Percentiles rank a stretch among this genome's conserved stretches.
These are phyloP conservation scores for Yponomeuta plumbellus DNA, from an alignment of 2,888 invertebrate species.

Conservation along the genomic window DNA sequence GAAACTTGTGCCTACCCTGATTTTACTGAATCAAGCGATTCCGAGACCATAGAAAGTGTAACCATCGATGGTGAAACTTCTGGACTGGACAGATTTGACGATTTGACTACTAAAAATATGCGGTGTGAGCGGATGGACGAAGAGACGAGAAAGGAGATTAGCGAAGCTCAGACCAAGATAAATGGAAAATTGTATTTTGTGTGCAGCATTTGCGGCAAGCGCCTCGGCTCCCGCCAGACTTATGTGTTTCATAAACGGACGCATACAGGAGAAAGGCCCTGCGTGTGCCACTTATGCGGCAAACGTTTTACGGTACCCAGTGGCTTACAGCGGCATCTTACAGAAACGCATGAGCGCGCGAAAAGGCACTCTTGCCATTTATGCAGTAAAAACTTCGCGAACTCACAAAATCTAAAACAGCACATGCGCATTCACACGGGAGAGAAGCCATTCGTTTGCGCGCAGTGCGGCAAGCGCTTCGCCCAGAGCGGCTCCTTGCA, in stretches of 20 bases:
- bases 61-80: conserved; percentile 6
- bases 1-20: conserved; percentile 31
- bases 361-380: conserved; percentile 75
- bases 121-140: conserved; percentile 51
- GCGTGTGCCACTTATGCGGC: conserved; percentile 80
- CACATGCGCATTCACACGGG: conserved; percentile 63
- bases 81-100: conserved; percentile 45
- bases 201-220: conserved; percentile 76
- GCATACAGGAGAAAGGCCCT: conserved; percentile 80
- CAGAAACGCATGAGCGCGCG: conserved; percentile 78
- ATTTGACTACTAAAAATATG: conserved; percentile 54
- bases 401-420: conserved; percentile 65
- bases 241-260: conserved; percentile 79
- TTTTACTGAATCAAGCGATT: conserved; percentile 39
- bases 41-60: conserved; percentile 25
- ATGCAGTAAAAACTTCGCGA: conserved; percentile 70
- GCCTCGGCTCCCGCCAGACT: conserved; percentile 77
- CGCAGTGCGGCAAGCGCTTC: conserved; percentile 63
- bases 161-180: conserved; percentile 46
- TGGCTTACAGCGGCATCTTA: conserved; percentile 78
- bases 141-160: conserved; percentile 46
- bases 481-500: conserved; percentile 62
- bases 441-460: conserved; percentile 67
- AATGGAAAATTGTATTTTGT: conserved; percentile 74
- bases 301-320: conserved; percentile 80